A percentile compares a stretch with the other conserved stretches of the same genome.
phyloP scores from a whole-genome alignment of 2,888 invertebrate species.

The Rhodophaea formosa region DNA sequence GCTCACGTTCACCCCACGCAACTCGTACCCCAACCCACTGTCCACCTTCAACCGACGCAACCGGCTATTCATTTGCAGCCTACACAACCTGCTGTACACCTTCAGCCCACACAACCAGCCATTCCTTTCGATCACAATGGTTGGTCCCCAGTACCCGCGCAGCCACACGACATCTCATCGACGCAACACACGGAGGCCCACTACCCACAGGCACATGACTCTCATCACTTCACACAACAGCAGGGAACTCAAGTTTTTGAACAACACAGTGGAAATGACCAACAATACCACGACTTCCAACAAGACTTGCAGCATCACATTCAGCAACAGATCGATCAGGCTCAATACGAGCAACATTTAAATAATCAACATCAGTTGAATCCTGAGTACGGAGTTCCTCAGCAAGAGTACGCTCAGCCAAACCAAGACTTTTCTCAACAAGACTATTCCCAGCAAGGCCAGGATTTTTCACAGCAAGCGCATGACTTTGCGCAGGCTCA shows the following conservation, averaged over 20 bases:
- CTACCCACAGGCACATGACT: constrained; percentile 38
- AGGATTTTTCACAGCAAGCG: constrained; percentile 28
- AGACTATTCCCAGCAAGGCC: constrained; percentile 27
- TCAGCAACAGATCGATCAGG: constrained; percentile 67
- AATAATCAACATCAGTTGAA: constrained; percentile 44
- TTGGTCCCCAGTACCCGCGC: constrained; percentile 67
- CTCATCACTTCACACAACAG: constrained; percentile 60
- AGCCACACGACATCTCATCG: constrained; percentile 45
- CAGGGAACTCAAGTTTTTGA: constrained; percentile 68
- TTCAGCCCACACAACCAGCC: constrained; percentile 35
- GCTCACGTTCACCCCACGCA: constrained; percentile 39
- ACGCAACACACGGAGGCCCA: constrained; percentile 37
- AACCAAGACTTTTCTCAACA: constrained; percentile 32
- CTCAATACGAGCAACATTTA: constrained; percentile 47
- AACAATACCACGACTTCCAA: constrained; percentile 57
- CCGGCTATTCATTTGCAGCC: constrained; percentile 25
- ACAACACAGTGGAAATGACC: constrained; percentile 57
- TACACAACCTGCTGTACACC: constrained; percentile 37
- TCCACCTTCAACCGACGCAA: constrained; percentile 30
- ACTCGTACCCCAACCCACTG: constrained; percentile 31
- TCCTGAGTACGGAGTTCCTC: constrained; percentile 41
- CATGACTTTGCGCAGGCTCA: constrained; percentile 28
- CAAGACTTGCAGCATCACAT: constrained; percentile 65
- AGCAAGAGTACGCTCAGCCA: constrained; percentile 37
- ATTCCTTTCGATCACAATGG: constrained; percentile 61